Evolutionary conservation across 2,888 invertebrate species (phyloP).

Genomic region (Agriopis marginaria): DNA sequence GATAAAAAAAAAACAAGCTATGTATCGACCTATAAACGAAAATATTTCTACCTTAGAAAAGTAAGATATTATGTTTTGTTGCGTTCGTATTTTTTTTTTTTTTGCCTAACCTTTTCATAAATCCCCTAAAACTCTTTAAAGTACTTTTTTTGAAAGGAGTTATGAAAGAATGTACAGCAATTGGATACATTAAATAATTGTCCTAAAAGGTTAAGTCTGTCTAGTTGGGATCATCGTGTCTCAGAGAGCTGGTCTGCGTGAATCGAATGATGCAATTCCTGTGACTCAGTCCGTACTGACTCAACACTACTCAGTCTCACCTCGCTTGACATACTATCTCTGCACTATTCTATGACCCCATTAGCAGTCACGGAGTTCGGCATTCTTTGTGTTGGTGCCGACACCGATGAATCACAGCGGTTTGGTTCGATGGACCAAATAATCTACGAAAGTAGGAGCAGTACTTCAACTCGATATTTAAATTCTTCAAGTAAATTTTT

Average conservation of each 20-base stretch:
- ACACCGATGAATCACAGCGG: conserved; percentile 26
- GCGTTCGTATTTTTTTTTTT: too few species aligned
- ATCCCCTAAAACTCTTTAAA: too few species aligned
- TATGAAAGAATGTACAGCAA: too few species aligned
- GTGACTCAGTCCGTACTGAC: conserved; percentile 54
- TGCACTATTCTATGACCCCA: conserved; percentile 23
- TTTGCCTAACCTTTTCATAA: too few species aligned
- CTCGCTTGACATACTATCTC: conserved; percentile 25
- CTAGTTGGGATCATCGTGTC: not conserved
- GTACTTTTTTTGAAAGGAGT: too few species aligned
- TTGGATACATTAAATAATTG: too few species aligned
- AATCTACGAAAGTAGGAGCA: not conserved
- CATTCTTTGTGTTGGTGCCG: conserved; percentile 28
- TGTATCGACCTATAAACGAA: too few species aligned
- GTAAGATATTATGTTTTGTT: too few species aligned
- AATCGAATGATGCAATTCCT: conserved; percentile 57
- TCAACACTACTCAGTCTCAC: conserved; percentile 40
- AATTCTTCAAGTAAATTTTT: too few species aligned
- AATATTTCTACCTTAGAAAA: too few species aligned
- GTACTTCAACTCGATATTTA: too few species aligned
- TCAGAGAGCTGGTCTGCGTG: conserved; percentile 34
- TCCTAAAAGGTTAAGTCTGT: not conserved
- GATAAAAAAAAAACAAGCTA: too few species aligned
- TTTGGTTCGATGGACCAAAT: conserved; percentile 11
- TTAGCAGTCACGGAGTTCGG: conserved; percentile 26